Conservation (phyloP, 2,113 vertebrate species). For the Pimephales promelas region DNA sequence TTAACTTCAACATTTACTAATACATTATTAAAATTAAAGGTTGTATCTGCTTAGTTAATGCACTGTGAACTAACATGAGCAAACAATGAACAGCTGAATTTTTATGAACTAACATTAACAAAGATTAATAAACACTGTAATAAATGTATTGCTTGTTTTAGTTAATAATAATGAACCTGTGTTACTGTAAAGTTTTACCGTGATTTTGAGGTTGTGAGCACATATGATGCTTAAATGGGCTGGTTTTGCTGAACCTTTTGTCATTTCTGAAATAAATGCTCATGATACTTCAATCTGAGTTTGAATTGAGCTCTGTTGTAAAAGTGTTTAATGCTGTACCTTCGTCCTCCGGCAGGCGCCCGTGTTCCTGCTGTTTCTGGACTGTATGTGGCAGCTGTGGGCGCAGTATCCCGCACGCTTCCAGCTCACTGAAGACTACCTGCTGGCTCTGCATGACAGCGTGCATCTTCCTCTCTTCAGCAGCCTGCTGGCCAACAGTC, state of each 20-base stretch:
- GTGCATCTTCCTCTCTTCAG: slow-evolving; percentile 83
- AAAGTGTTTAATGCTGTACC: background rate
- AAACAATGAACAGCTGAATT: too few species aligned
- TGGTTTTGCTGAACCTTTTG: background rate
- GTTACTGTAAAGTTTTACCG: too few species aligned
- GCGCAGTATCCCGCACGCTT: slow-evolving; percentile 85
- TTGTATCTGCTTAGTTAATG: too few species aligned
- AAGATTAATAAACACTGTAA: too few species aligned
- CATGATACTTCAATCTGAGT: background rate
- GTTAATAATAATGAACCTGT: too few species aligned
- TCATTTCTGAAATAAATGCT: background rate
- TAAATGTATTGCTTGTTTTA: too few species aligned
- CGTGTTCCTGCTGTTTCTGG: slow-evolving; percentile 91
- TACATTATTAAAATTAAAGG: too few species aligned
- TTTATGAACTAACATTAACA: too few species aligned
- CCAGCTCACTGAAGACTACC: slow-evolving; percentile 87
- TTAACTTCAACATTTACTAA: too few species aligned
- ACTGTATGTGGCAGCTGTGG: slow-evolving; percentile 92
- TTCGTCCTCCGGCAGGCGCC: slow-evolving; percentile 77
- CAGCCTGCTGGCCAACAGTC: slow-evolving; percentile 89
- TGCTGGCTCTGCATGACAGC: slow-evolving; percentile 89
- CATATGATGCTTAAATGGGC: background rate
- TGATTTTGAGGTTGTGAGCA: background rate
- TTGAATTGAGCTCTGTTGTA: background rate
- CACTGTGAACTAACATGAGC: too few species aligned